phyloP scores from a whole-genome alignment of 2,113 vertebrate genomes.

The Ictidomys tridecemlineatus region DNA sequence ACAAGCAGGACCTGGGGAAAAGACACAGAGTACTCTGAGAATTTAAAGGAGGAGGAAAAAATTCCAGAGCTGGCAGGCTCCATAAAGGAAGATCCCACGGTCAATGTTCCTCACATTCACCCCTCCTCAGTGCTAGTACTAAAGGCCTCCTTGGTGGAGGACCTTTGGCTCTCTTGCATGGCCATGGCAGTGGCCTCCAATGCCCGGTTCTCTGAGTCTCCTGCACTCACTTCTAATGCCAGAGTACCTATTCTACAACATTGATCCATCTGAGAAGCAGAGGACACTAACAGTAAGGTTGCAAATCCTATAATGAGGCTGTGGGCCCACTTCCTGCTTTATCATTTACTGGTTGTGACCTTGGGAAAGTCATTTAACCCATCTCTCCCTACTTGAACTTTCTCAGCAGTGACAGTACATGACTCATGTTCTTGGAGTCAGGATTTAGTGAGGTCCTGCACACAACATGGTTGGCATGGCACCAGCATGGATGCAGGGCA shows the following conservation, averaged over 20 bases:
- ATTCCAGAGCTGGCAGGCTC: too few species aligned
- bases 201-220: too few species aligned
- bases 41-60: neutral
- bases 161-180: too few species aligned
- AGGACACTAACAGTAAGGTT: too few species aligned
- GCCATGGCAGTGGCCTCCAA: neutral
- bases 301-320: neutral
- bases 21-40: neutral
- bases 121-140: accelerated
- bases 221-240: accelerated
- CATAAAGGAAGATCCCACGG: accelerated
- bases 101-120: accelerated
- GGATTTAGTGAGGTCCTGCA: neutral
- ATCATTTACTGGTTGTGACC: neutral
- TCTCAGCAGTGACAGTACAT: neutral
- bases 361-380: neutral
- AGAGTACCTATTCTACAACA: neutral
- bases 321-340: neutral
- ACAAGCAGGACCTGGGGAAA: neutral
- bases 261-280: neutral
- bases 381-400: neutral
- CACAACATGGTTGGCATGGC: accelerated
- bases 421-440: neutral
- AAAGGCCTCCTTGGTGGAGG: too few species aligned
- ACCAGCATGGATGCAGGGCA: neutral